Conservation (phyloP, 2,888 invertebrate species). For the Macropis europaea region DNA sequence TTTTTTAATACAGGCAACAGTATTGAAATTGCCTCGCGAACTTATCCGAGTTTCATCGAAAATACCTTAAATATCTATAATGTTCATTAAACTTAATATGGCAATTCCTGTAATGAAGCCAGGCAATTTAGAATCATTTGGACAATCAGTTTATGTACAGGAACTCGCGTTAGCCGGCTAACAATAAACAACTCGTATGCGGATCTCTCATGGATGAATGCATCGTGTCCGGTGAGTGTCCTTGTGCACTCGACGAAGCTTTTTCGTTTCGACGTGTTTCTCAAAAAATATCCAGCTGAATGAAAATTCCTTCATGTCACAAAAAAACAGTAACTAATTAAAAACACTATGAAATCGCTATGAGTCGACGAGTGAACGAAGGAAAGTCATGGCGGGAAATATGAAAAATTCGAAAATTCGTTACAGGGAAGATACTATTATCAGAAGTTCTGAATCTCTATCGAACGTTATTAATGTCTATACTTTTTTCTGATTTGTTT, state of each 20-base stretch:
- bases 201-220: constrained; percentile 62
- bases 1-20: too few species aligned
- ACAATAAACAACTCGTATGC: constrained; percentile 48
- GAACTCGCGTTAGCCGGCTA: constrained; percentile 31
- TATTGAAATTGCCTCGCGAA: not conserved
- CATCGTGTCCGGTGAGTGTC: constrained; percentile 68
- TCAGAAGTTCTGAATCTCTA: too few species aligned
- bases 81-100: constrained; percentile 19
- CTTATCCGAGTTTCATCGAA: not conserved
- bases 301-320: too few species aligned
- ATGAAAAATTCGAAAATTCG: too few species aligned
- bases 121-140: constrained; percentile 37
- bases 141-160: constrained; percentile 37
- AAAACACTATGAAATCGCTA: too few species aligned
- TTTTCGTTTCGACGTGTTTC: constrained; percentile 54
- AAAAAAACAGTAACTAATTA: too few species aligned
- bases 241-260: constrained; percentile 65
- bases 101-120: constrained; percentile 28
- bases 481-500: too few species aligned
- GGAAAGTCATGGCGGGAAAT: too few species aligned
- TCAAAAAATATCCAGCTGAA: constrained; percentile 4
- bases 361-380: too few species aligned
- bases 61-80: constrained; percentile 6
- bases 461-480: too few species aligned
- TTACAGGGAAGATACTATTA: too few species aligned